phyloP scores from a whole-genome alignment of 2,113 vertebrate species.

The Laterallus jamaicensis region DNA sequence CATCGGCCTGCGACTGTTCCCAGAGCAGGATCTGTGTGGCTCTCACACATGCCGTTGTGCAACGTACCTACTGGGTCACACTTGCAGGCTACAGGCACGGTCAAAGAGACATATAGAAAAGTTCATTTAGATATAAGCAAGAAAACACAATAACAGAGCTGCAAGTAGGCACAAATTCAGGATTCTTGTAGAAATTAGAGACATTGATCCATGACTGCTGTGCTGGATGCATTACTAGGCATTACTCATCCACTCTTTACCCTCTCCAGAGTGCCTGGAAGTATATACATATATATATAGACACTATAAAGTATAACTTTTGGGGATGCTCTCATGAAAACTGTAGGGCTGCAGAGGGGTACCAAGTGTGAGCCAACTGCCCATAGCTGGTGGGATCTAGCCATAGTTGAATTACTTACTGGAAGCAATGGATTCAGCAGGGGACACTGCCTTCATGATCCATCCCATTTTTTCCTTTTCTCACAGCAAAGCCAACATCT shows the following conservation, averaged over 20 bases:
- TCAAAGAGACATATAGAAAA: not conserved
- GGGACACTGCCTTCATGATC: not conserved
- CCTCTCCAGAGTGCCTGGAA: not conserved
- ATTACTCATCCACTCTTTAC: not conserved
- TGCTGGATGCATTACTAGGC: not conserved
- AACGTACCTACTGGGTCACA: conserved; percentile 78
- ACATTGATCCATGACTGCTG: accelerated
- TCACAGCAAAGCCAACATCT: not conserved
- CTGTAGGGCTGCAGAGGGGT: not conserved
- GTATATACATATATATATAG: no score
- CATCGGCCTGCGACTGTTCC: conserved; percentile 71
- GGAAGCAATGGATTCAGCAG: not conserved
- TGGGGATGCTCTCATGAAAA: not conserved
- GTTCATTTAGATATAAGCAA: not conserved
- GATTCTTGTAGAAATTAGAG: not conserved
- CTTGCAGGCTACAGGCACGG: conserved; percentile 75
- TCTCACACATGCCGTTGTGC: conserved; percentile 74
- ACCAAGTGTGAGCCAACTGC: not conserved
- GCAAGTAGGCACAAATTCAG: not conserved
- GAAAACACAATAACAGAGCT: not conserved
- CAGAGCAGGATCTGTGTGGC: conserved; percentile 54
- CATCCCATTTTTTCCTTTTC: not conserved
- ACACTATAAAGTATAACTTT: not conserved
- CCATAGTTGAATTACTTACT: not conserved
- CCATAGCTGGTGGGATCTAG: not conserved